Conservation (phyloP, 1,140 invertebrate species). For the Drosophila pseudoobscura region DNA sequence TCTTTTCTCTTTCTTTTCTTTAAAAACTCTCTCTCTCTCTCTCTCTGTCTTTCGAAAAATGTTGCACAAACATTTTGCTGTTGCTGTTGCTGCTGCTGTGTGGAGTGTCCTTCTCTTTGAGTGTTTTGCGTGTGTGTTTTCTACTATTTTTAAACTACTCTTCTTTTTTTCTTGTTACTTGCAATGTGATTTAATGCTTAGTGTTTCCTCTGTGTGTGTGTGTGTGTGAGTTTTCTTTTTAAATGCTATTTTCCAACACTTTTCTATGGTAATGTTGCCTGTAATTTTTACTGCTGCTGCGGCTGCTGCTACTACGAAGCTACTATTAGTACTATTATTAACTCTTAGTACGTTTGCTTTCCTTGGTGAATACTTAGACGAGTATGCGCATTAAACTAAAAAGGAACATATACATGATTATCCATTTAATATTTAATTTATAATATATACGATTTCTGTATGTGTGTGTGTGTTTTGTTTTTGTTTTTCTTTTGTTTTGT, state of each 20-base stretch:
- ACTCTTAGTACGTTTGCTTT: constrained; percentile 57
- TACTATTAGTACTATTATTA: constrained; percentile 61
- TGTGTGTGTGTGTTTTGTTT: constrained; percentile 7
- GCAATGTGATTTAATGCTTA: constrained; percentile 16
- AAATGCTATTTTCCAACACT: constrained; percentile 57
- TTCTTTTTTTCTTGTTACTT: constrained; percentile 38
- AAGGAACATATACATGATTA: constrained; percentile 82
- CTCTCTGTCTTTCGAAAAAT: constrained; percentile 44
- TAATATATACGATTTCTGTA: constrained; percentile 54
- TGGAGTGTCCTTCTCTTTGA: constrained; percentile 24
- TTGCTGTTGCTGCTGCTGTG: constrained; percentile 20
- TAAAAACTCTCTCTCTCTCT: constrained; percentile 30
- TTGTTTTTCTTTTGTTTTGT: constrained; percentile 43
- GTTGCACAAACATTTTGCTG: constrained; percentile 71
- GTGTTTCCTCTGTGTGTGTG: constrained; percentile 37
- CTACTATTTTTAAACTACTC: constrained; percentile 63
- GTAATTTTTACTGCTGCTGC: constrained; percentile 9
- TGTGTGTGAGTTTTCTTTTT: constrained; percentile 25
- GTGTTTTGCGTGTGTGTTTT: constrained; percentile 23
- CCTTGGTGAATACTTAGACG: constrained; percentile 55
- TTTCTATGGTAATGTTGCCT: constrained; percentile 10
- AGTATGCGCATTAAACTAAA: constrained; percentile 75
- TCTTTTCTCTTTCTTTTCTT: constrained; percentile 19
- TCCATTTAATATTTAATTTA: constrained; percentile 68
- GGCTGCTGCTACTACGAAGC: constrained; percentile 67